phyloP scores from a whole-genome alignment of 2,888 invertebrate genomes.

The Agrotis ipsilon region DNA sequence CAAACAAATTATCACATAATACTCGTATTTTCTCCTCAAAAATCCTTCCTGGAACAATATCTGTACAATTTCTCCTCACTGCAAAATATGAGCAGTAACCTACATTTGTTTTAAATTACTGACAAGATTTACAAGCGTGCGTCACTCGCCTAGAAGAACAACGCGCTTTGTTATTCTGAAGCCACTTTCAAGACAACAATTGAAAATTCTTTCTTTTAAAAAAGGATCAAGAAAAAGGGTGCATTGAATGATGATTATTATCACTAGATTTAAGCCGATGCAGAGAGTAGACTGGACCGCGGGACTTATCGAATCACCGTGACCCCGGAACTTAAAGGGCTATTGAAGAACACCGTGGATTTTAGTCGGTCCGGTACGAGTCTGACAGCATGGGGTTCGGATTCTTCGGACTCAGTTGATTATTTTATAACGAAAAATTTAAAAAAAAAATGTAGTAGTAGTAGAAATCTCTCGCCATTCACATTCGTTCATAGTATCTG shows the following conservation, averaged over 20 bases:
- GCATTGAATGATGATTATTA: conserved; percentile 8
- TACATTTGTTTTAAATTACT: conserved; percentile 62
- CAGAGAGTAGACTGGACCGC: too few species aligned
- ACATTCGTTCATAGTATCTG: conserved; percentile 1
- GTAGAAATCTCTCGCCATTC: conserved; percentile 11
- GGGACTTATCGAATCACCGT: too few species aligned
- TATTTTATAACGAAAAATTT: too few species aligned
- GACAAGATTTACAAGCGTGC: conserved; percentile 53
- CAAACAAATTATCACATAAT: conserved; percentile 30
- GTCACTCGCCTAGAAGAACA: conserved; percentile 28
- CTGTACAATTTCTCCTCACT: conserved; percentile 40
- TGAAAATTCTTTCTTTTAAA: conserved; percentile 34
- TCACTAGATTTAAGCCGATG: conserved; percentile 22
- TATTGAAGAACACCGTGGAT: too few species aligned
- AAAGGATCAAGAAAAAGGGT: conserved; percentile 8
- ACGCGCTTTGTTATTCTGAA: conserved; percentile 45
- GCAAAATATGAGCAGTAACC: conserved; percentile 27
- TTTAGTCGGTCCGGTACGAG: too few species aligned
- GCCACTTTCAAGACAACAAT: conserved; percentile 31
- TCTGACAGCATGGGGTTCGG: too few species aligned
- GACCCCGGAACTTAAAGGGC: too few species aligned
- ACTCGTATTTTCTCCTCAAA: conserved; percentile 30
- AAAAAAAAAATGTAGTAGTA: too few species aligned
- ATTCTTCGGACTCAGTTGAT: too few species aligned
- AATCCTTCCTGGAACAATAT: conserved; percentile 45